Evolutionary conservation across 1,140 invertebrate genomes (phyloP).

Genomic region (Tribolium castaneum): DNA sequence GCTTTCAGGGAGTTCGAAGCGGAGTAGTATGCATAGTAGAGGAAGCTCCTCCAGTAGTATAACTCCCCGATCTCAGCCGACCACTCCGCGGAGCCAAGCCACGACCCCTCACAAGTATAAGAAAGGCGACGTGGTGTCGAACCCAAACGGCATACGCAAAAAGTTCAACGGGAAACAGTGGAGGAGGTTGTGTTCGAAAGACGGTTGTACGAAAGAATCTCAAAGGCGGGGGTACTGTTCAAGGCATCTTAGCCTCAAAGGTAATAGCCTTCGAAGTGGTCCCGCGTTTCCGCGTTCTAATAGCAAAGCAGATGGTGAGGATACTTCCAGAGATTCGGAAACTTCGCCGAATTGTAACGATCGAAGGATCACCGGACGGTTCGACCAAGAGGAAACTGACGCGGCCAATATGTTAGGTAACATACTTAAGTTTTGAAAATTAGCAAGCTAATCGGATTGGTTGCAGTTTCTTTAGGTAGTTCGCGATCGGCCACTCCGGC

Average conservation of each 20-base stretch:
- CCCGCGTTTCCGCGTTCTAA: constrained; percentile 64
- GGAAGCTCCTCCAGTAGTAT: constrained; percentile 89
- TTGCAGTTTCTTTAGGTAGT: constrained; percentile 88
- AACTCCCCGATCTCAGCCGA: constrained; percentile 87
- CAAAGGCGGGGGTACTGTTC: constrained; percentile 97
- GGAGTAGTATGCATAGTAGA: constrained; percentile 90
- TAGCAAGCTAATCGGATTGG: not conserved
- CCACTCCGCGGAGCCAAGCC: constrained; percentile 86
- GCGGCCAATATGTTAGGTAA: constrained; percentile 95
- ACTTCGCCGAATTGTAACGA: constrained; percentile 84
- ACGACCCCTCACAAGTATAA: constrained; percentile 97
- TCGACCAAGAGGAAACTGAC: constrained; percentile 95
- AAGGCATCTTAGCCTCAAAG: constrained; percentile 91
- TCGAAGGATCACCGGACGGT: constrained; percentile 78
- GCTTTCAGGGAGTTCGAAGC: constrained; percentile 81
- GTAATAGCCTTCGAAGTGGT: constrained; percentile 69
- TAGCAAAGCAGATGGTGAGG: constrained; percentile 82
- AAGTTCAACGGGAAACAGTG: constrained; percentile 99
- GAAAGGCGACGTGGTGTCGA: constrained; percentile 97
- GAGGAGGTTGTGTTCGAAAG: constrained; percentile 94
- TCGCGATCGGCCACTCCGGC: constrained; percentile 90
- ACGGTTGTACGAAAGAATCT: constrained; percentile 97
- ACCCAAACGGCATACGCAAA: constrained; percentile 95
- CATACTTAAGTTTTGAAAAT: constrained; percentile 7
- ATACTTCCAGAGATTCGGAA: constrained; percentile 89